Evolutionary conservation across 1,140 invertebrate genomes (phyloP), one percentile per base, ranked within the genome.

Genomic region (Lasioglossum baleicum): DNA sequence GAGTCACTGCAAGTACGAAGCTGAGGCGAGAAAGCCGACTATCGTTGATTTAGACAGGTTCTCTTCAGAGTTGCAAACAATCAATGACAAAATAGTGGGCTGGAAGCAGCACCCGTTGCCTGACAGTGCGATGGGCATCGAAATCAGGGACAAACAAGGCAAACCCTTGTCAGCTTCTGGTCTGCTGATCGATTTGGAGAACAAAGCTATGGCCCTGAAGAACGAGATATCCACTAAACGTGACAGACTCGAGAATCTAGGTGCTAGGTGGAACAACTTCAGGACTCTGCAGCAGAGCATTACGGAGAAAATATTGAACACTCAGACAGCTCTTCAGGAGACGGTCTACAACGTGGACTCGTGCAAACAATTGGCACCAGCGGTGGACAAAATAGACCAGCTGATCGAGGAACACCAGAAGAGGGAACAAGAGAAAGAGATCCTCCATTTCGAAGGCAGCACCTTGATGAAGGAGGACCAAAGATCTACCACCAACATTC

Each of bases 381-480:
- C 94, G 2, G 93, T 96, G 60, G 94, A 95, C 71, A 93, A 95
- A 83, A 94, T 94, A 75, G 92, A 85, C 80, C 91, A 85, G 81
- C 88, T 94, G 7, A 90, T 93, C 51, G 93, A 94, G 76, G 92
- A 94, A 7, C 93, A 95, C 53, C 93, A 94, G 56, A 87, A 91
- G 26, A 90, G 93, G 40, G 89, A 92, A 10, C 89, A 91, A 22
- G 83, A 94, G 0, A 96, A 95, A 88, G 93, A 95, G 65, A 92
- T 94, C 67, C 92, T 97, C 2, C 94, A 95, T 53, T 94, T 95
- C 85, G 95, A 97, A 93, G 97, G 96, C 1, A 93, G 96, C 26
- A 93, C 95, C 69, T 90, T 98, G 56, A 96, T 97, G 94, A 95
- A 96, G 85, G 95, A 97, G 91, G 97, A 98, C 91, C 95, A 97